phyloP scores from a whole-genome alignment of 2,797 vertebrate genomes.

The Margarornis squamiger region DNA sequence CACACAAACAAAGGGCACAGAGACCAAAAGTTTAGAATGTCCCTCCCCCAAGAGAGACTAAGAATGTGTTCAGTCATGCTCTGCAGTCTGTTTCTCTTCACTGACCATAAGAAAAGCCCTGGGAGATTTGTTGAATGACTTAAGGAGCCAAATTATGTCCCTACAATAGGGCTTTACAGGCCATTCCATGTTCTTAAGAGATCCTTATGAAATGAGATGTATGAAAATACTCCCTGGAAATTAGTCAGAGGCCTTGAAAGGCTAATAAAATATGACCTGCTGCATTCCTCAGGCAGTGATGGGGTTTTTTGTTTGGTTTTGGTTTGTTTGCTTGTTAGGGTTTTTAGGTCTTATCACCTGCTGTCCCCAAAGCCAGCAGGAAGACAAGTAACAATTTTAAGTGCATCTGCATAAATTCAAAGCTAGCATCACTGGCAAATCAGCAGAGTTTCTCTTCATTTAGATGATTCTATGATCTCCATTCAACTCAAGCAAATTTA shows the following conservation, averaged over 20 bases:
- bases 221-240: neutral
- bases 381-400: neutral
- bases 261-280: neutral
- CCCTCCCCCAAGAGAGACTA: neutral
- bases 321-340: neutral
- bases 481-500: neutral
- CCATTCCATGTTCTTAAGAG: neutral
- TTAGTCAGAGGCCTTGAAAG: neutral
- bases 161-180: neutral
- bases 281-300: neutral
- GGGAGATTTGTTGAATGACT: neutral
- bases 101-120: neutral
- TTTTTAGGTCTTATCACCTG: neutral
- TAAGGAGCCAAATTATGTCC: neutral
- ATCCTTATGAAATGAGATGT: too few species aligned
- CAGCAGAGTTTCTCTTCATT: neutral
- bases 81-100: neutral
- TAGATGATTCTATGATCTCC: neutral
- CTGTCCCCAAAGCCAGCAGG: neutral
- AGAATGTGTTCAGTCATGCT: neutral
- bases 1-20: neutral
- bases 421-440: neutral
- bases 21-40: neutral
- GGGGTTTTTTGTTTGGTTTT: fast-evolving
- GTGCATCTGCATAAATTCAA: neutral